These are phyloP conservation scores for Morpho helenor DNA, from an alignment of 2,888 invertebrate species.

Conservation along the genomic window DNA sequence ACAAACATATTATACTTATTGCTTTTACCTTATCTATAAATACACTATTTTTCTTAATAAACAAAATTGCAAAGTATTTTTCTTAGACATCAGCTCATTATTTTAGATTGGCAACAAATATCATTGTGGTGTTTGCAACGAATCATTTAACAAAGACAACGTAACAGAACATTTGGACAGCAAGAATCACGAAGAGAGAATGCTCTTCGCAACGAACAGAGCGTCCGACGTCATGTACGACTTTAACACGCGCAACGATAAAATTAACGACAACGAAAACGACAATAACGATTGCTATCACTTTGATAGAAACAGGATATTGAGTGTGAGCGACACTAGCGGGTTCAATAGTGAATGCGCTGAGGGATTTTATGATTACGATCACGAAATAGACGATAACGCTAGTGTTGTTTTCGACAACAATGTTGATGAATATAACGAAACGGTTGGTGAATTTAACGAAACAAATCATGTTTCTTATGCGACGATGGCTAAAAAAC, in stretches of 20 bases:
- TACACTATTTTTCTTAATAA: too few species aligned
- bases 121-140: slow-evolving; percentile 43
- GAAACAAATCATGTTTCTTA: slow-evolving; percentile 30
- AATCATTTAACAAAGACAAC: slow-evolving; percentile 16
- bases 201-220: slow-evolving; percentile 30
- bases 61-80: too few species aligned
- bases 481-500: slow-evolving; percentile 36
- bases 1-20: too few species aligned
- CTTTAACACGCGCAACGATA: slow-evolving; percentile 1
- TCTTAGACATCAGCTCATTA: too few species aligned
- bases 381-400: background rate
- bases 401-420: background rate
- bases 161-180: slow-evolving; percentile 26
- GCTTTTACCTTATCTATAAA: too few species aligned
- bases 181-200: slow-evolving; percentile 31
- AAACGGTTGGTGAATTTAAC: slow-evolving; percentile 1
- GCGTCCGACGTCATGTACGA: slow-evolving; percentile 28
- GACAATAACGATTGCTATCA: slow-evolving; percentile 20
- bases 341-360: slow-evolving; percentile 11
- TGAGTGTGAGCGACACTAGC: background rate
- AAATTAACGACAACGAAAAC: slow-evolving; percentile 1
- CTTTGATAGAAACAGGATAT: slow-evolving; percentile 19
- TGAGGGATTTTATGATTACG: slow-evolving; percentile 8
- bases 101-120: slow-evolving; percentile 35
- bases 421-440: slow-evolving; percentile 8